Base-by-base conservation (phyloP, 2,113 vertebrate species). In the Regulus satrapa region DNA sequence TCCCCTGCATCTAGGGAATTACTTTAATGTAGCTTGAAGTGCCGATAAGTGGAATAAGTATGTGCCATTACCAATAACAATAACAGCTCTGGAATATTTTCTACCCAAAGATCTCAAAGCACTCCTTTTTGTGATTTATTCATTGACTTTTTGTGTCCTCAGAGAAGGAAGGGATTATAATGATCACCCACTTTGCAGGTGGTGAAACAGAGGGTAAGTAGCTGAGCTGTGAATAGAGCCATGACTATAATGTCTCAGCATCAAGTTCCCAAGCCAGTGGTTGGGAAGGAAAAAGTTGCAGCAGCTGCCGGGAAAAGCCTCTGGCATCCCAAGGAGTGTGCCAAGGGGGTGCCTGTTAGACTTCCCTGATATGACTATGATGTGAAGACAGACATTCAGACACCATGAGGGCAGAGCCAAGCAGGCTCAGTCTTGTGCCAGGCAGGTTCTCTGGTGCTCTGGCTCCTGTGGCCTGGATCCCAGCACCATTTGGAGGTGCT, bases 1-100 rank as follows among this genome's bases (percentile, higher is more conserved):
- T 55, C 63, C 80, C 59, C 72, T 77, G 55, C 25, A 62, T 59
- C 75, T 76, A 71, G 67, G 67, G 88, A 92, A 89, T 62, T 40
- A 85, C 81, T 93, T 85, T 88, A 89, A 93, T 80, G 72, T 88
- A 85, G 75, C 82, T 92, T 96, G 88, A 93, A 95, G 89, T 96
- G 59, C 75, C 21, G 31, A 7, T 76, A 85, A 91, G 72, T 63
- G 43, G 82, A 85, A 72, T 81, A 92, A 95, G 69, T 94, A 87
- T 67, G 69, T 89, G 56, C 69, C 87, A 91, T 93, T 95, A 72
- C 89, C 85, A 94, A 71, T 94, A 94, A 95, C 46, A 94, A 52
- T 91, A 97, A 94, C 68, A 93, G 55, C 40, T 49, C 80, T 49
- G 66, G 80, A 94, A 86, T 89, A 78, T 73, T 91, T 91, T 59